Evolutionary conservation across 2,113 vertebrate genomes (phyloP), one percentile per base, ranked within the genome.

Genomic region (Xenopus laevis): DNA sequence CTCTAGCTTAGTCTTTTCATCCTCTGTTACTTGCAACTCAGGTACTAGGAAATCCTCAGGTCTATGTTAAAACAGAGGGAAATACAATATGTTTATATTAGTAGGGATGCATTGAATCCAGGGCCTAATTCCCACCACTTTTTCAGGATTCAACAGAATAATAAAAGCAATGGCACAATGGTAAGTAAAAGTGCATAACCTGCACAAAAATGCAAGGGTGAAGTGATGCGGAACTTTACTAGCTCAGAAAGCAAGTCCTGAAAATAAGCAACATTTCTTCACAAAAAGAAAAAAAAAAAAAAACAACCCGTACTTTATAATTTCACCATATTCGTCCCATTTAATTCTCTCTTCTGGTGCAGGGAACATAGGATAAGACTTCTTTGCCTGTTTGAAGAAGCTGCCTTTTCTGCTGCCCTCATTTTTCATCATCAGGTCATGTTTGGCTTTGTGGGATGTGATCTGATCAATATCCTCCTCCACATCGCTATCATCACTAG

Each of bases 371-470:
- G 97, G 96, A 16, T 99, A 98, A 4, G 96, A 95, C 78, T 99
- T 99, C 78, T 99, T 99, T 27, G 97, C 97, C 81, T 99, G 97
- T 84, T 99, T 99, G 88, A 99, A 99, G 89, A 99, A 99, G 65
- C 96, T 95, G 79, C 97, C 97, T 82, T 99, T 99, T 2, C 96
- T 92, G 80, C 85, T 94, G 0, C 97, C 95, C 85, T 99, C 97
- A 0, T 92, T 92, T 83, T 98, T 99, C 97, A 99, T 99, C 97
- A 99, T 99, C 84, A 99, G 87, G 84, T 99, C 97, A 44, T 99
- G 97, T 82, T 98, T 99, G 47, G 89, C 92, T 84, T 99, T 99
- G 65, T 94, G 91, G 0, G 85, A 82, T 0, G 91, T 87, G 0
- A 94, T 94, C 79, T 97, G 95, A 84, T 99, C 97, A 46, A 97